Base-by-base conservation (phyloP, 2,113 vertebrate genomes). In the Sigmodon hispidus region DNA sequence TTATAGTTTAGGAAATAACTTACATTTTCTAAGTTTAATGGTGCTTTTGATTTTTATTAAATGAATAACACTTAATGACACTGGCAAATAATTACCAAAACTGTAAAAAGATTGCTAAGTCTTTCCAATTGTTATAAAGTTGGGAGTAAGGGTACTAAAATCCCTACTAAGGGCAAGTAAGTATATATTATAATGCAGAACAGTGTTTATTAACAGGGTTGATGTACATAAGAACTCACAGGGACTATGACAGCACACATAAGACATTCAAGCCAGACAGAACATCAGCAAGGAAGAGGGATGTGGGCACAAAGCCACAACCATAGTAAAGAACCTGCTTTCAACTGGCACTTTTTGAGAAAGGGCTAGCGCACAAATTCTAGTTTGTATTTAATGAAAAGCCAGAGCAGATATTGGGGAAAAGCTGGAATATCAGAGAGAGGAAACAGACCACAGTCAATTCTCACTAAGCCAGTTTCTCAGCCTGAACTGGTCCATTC, bases 1-100 rank as follows among this genome's bases (percentile, higher is more conserved):
- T 93, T 88, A 79, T 2, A 76, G 88, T 87, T 96, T 65, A 87
- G 45, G 81, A 94, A 94, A 87, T 79, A 86, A 94, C 24, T 75
- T 91, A 52, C 89, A 95, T 95, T 84, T 55, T 59, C 84, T 75
- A 80, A 19, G 0, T 2, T 89, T 97, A 95, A 94, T 94, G 43
- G 89, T 48, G n/a, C 7, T 93, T 89, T 84, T 48, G 36, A 34
- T 55, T 91, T 91, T 1, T 85, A 89, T 94, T 48, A 55, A 79
- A 85, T 72, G 50, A 2, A 52, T 45, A 92, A 89, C 31, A 90
- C 61, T 95, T 87, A 95, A 69, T 93, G 15, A 79, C 19, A 94
- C 26, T 79, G 63, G 19, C 48, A 92, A 57, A 95, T 80, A 80
- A 13, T 84, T 94, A 8, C 7, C 79, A 77, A 57, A 95, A 13